These are phyloP conservation scores for Saccopteryx bilineata DNA, from an alignment of 2,113 vertebrate species.

Conservation along the genomic window DNA sequence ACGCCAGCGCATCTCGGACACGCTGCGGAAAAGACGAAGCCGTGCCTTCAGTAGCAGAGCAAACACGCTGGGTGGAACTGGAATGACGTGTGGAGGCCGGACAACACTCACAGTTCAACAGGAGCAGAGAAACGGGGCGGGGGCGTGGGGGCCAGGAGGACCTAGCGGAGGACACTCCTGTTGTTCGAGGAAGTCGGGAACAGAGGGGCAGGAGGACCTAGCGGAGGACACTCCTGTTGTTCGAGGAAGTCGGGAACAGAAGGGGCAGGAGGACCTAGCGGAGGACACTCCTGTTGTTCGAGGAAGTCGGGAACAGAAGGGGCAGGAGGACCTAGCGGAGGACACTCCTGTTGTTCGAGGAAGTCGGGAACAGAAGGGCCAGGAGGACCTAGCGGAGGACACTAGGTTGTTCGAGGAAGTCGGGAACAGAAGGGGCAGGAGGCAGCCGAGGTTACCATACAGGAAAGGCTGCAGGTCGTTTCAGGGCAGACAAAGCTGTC, in stretches of 20 bases:
- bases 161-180: background rate
- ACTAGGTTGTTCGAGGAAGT: too few species aligned
- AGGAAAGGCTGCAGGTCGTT: background rate
- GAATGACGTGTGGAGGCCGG: rapidly evolving
- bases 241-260: too few species aligned
- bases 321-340: background rate
- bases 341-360: background rate
- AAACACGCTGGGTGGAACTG: rapidly evolving
- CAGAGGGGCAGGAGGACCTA: background rate
- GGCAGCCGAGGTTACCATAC: rapidly evolving
- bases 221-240: background rate
- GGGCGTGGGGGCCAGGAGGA: background rate
- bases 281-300: background rate
- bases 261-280: background rate
- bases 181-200: too few species aligned
- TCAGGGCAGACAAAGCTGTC: background rate
- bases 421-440: background rate
- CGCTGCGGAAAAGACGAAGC: background rate
- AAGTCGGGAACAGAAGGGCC: too few species aligned
- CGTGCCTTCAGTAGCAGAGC: background rate
- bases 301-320: too few species aligned
- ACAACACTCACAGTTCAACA: rapidly evolving
- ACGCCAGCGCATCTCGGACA: background rate
- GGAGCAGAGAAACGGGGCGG: rapidly evolving
- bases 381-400: too few species aligned